These are phyloP conservation scores for Trachops cirrhosus DNA, from an alignment of 2,797 vertebrate species.

Conservation along the genomic window DNA sequence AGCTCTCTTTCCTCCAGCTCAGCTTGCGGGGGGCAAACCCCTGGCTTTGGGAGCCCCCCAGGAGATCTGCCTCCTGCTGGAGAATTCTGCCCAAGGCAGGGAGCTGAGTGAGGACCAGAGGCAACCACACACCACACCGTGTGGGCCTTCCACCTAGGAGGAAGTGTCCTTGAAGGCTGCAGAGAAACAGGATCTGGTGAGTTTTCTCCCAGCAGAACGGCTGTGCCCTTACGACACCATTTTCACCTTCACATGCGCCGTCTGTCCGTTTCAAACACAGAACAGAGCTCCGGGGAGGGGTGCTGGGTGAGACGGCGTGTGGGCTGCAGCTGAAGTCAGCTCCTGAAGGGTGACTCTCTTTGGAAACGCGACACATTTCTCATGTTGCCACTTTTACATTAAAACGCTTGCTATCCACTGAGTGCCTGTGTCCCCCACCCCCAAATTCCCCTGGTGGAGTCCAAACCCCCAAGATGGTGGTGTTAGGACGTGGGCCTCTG, in stretches of 20 bases:
- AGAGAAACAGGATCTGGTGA: not conserved
- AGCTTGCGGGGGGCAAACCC: not conserved
- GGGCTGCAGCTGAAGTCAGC: not conserved
- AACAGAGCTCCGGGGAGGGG: rapidly evolving
- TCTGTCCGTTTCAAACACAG: not conserved
- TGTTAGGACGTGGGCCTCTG: not conserved
- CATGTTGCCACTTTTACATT: not conserved
- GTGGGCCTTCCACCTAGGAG: not conserved
- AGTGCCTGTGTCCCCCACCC: not conserved
- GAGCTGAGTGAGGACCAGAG: not conserved
- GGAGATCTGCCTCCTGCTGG: not conserved
- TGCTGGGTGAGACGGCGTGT: too few relatives aligned
- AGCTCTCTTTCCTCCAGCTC: not conserved
- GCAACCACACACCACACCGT: not conserved
- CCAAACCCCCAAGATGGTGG: not conserved
- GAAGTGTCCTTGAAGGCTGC: not conserved
- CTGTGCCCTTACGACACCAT: not conserved
- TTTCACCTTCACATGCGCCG: not conserved
- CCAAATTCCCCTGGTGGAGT: not conserved
- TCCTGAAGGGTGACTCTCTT: not conserved
- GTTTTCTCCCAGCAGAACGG: not conserved
- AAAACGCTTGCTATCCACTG: not conserved
- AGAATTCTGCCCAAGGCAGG: not conserved
- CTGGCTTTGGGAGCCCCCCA: not conserved
- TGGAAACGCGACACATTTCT: not conserved